phyloP scores from a whole-genome alignment of 1,140 invertebrate species.

The Potamilus streckersoni region DNA sequence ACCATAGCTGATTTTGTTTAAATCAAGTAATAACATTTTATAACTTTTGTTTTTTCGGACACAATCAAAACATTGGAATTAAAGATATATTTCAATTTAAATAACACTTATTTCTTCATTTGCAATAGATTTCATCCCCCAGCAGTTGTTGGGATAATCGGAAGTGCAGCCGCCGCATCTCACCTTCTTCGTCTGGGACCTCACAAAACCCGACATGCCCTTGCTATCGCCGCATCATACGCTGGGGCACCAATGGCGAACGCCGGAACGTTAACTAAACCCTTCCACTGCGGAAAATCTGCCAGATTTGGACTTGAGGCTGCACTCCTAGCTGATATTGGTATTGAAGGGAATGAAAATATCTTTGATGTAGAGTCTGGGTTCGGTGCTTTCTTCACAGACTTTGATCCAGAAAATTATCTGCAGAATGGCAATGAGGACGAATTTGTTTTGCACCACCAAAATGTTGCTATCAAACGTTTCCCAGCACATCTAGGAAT shows the following conservation, averaged over 20 bases:
- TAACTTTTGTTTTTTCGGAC: no score
- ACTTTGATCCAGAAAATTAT: conserved; percentile 45
- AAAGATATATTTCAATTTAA: neutral
- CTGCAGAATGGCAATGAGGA: conserved; percentile 15
- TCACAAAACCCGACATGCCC: conserved; percentile 42
- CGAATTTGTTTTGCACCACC: conserved; percentile 42
- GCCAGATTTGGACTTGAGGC: conserved; percentile 57
- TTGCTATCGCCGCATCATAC: conserved; percentile 57
- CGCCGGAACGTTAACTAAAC: conserved; percentile 58
- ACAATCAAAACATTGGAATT: no score
- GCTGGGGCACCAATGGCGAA: conserved; percentile 61
- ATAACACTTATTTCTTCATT: neutral
- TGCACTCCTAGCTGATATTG: conserved; percentile 48
- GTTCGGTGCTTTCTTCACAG: conserved; percentile 53
- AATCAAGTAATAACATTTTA: no score
- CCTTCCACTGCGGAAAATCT: conserved; percentile 54
- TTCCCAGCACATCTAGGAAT: conserved; percentile 57
- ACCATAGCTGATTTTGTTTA: no score
- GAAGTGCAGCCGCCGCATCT: conserved; percentile 54
- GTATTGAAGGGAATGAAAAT: conserved; percentile 50
- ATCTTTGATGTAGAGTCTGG: conserved; percentile 54
- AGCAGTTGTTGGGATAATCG: conserved; percentile 59
- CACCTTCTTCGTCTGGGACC: conserved; percentile 42
- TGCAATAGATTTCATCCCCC: conserved; percentile 54
- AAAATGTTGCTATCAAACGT: conserved; percentile 55